phyloP scores from a whole-genome alignment of 1,140 invertebrate genomes.

The Drosophila simulans region DNA sequence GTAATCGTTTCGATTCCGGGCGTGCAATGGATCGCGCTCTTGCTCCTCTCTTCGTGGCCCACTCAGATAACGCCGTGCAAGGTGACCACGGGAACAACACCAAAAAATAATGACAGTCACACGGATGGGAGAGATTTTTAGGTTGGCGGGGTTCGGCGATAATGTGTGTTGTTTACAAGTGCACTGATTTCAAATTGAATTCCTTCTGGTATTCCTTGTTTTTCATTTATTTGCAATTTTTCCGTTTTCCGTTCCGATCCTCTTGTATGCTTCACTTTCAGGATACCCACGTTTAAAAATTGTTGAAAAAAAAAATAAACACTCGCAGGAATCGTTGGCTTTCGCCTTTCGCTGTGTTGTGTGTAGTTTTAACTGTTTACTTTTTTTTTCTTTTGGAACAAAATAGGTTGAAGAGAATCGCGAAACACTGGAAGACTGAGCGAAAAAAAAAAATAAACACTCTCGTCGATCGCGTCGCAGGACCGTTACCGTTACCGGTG shows the following conservation, averaged over 20 bases:
- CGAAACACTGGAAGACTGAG: conserved; percentile 7
- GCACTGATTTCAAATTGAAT: conserved; percentile 1
- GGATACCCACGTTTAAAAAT: conserved; percentile 41
- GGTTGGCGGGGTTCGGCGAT: conserved; percentile 8
- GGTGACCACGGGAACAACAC: conserved; percentile 30
- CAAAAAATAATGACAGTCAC: conserved; percentile 12
- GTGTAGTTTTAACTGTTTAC: not conserved
- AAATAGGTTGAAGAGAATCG: not conserved
- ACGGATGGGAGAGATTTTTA: conserved; percentile 9
- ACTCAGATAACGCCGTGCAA: conserved; percentile 40
- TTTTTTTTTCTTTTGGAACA: not conserved
- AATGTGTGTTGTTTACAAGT: conserved; percentile 27
- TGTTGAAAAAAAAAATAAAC: conserved; percentile 22
- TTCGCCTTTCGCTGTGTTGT: not conserved
- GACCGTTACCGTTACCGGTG: conserved; percentile 79
- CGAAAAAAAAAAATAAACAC: not conserved
- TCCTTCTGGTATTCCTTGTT: not conserved
- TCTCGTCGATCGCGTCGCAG: conserved; percentile 49
- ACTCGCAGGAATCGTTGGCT: conserved; percentile 2
- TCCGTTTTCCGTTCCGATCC: not conserved
- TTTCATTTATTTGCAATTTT: not conserved
- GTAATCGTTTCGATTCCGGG: conserved; percentile 15
- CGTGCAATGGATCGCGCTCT: conserved; percentile 6
- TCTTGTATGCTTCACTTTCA: conserved; percentile 4
- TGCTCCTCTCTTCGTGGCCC: conserved; percentile 31